Evolutionary conservation across 2,113 vertebrate genomes (phyloP).

Genomic region (Podarcis cretensis): DNA sequence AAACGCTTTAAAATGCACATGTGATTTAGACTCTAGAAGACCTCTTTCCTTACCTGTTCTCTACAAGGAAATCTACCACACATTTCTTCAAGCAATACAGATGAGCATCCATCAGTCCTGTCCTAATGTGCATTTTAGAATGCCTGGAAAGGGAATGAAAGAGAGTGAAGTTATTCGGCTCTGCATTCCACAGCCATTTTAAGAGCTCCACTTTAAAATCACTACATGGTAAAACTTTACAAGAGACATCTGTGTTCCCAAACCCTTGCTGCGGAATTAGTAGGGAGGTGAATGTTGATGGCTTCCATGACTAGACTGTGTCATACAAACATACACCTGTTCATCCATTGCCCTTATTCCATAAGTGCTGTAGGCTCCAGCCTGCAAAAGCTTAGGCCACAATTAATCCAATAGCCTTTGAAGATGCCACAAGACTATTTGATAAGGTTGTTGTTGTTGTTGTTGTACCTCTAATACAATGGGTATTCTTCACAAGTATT

Average conservation of each 20-base stretch:
- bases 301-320: constrained; percentile 39
- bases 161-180: constrained; percentile 27
- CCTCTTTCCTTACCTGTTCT: constrained; percentile 87
- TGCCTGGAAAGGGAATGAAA: constrained; percentile 77
- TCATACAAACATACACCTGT: constrained; percentile 62
- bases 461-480: not conserved
- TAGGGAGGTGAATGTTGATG: constrained; percentile 22
- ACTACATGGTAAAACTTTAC: constrained; percentile 24
- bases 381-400: not conserved
- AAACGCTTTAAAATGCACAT: not conserved
- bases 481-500: not conserved
- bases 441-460: too few species aligned
- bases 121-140: constrained; percentile 94
- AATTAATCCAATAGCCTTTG: not conserved
- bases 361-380: not conserved
- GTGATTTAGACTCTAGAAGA: not conserved
- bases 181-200: constrained; percentile 4
- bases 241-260: constrained; percentile 18
- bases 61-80: constrained; percentile 91
- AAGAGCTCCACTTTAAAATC: constrained; percentile 20
- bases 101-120: constrained; percentile 94
- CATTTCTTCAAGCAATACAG: constrained; percentile 98
- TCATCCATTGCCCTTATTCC: constrained; percentile 49
- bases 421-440: not conserved
- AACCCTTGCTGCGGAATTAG: constrained; percentile 1